These are phyloP conservation scores for Ophthalmotilapia sp. DNA, from an alignment of 2,113 vertebrate genomes.

Conservation along the genomic window DNA sequence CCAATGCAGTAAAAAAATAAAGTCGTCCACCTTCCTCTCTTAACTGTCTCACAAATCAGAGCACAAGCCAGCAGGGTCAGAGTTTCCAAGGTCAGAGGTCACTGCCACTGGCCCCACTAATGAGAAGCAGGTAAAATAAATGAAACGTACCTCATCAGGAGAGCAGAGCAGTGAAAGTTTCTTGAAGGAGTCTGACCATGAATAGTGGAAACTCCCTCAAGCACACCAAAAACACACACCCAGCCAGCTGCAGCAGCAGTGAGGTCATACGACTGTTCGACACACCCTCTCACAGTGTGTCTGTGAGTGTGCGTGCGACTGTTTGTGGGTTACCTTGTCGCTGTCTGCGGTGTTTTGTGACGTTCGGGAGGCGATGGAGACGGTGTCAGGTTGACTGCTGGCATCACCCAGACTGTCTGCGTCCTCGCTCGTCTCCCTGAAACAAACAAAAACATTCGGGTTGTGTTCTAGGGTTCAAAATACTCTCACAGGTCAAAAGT, in stretches of 20 bases:
- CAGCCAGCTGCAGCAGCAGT: conserved; percentile 51
- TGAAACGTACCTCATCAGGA: conserved; percentile 31
- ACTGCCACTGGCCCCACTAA: not conserved
- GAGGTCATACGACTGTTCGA: conserved; percentile 36
- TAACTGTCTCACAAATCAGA: not conserved
- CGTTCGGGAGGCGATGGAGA: conserved; percentile 95
- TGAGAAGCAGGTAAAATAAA: not conserved
- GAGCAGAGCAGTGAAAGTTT: not conserved
- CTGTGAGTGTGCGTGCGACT: not conserved
- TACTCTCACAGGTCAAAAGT: not conserved
- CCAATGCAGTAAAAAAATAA: not conserved
- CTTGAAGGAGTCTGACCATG: not conserved
- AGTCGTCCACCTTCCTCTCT: not conserved
- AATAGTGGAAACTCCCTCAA: conserved; percentile 32
- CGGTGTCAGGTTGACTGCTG: conserved; percentile 96
- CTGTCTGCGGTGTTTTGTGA: conserved; percentile 98
- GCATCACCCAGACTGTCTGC: conserved; percentile 95
- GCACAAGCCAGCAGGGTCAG: not conserved
- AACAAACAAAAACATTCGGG: not conserved
- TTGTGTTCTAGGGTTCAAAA: not conserved
- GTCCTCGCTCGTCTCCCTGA: conserved; percentile 91
- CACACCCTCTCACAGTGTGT: conserved; percentile 22
- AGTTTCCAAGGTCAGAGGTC: conserved; percentile 1
- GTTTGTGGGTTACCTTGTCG: conserved; percentile 82
- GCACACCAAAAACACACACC: conserved; percentile 14